Percentiles rank a stretch among this genome's conserved stretches.
phyloP scores from a whole-genome alignment of 2,888 invertebrate genomes.

The Synergus umbraculus region DNA sequence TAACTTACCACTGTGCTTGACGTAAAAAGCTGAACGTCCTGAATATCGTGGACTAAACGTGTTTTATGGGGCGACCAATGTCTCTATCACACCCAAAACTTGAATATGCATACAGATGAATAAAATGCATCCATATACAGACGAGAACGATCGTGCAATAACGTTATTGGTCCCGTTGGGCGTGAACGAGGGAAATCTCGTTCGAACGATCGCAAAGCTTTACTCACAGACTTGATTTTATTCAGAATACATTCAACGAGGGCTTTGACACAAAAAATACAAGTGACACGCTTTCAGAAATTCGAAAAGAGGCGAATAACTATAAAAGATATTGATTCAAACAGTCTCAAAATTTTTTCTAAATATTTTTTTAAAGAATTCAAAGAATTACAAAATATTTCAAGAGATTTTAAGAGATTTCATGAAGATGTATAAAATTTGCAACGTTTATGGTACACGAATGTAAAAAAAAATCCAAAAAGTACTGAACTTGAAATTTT shows the following conservation, averaged over 20 bases:
- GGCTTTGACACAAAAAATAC: constrained; percentile 7
- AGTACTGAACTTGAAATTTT: no score
- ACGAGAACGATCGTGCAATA: constrained; percentile 39
- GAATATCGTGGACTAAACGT: constrained; percentile 67
- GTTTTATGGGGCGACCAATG: constrained; percentile 71
- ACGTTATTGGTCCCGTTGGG: constrained; percentile 40
- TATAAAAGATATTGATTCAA: no score
- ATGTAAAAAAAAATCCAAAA: no score
- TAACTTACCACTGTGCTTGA: constrained; percentile 56
- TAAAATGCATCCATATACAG: constrained; percentile 69
- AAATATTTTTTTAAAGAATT: no score
- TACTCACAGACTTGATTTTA: constrained; percentile 30
- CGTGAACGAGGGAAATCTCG: constrained; percentile 38
- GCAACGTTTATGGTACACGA: no score
- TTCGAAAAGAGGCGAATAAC: background rate
- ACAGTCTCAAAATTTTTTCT: no score
- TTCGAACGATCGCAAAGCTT: constrained; percentile 37
- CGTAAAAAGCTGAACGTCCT: constrained; percentile 66
- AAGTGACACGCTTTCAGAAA: constrained; percentile 13
- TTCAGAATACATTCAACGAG: background rate
- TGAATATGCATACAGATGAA: constrained; percentile 53
- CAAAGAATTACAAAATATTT: no score
- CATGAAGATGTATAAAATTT: no score
- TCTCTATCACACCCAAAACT: constrained; percentile 69
- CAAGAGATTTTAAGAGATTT: no score